Conservation (phyloP, 1,140 invertebrate genomes). For the Temnothorax curvispinosus region DNA sequence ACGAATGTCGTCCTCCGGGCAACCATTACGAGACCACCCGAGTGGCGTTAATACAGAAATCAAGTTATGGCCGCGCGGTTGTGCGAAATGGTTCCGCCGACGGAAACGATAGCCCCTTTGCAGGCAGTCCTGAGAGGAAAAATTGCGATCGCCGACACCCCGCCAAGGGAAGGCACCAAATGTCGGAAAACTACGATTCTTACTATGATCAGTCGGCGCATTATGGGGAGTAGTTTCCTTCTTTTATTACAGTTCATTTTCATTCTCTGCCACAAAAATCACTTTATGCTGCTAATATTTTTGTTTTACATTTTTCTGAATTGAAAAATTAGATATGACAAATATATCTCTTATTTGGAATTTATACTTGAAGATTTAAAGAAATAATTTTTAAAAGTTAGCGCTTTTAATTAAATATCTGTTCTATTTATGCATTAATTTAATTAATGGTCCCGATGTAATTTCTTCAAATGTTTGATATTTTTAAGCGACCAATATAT, state of each 20-base stretch:
- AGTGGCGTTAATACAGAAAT: conserved; percentile 38
- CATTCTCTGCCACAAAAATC: background rate
- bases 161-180: background rate
- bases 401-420: background rate
- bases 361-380: background rate
- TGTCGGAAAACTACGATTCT: conserved; percentile 30
- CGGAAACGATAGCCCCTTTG: conserved; percentile 32
- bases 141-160: conserved; percentile 22
- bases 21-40: background rate
- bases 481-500: background rate
- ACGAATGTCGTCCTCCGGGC: conserved; percentile 8
- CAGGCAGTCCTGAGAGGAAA: conserved; percentile 24
- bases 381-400: background rate
- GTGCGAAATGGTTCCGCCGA: conserved; percentile 33
- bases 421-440: no score
- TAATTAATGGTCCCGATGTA: background rate
- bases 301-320: background rate
- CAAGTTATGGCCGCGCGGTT: conserved; percentile 4
- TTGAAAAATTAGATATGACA: background rate
- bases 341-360: background rate
- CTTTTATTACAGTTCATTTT: conserved; percentile 5
- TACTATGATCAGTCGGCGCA: background rate
- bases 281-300: background rate
- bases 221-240: background rate
- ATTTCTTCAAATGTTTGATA: conserved; percentile 6